Conservation (phyloP, 2,888 invertebrate genomes). For the Cataglyphis rosenhaueri region DNA sequence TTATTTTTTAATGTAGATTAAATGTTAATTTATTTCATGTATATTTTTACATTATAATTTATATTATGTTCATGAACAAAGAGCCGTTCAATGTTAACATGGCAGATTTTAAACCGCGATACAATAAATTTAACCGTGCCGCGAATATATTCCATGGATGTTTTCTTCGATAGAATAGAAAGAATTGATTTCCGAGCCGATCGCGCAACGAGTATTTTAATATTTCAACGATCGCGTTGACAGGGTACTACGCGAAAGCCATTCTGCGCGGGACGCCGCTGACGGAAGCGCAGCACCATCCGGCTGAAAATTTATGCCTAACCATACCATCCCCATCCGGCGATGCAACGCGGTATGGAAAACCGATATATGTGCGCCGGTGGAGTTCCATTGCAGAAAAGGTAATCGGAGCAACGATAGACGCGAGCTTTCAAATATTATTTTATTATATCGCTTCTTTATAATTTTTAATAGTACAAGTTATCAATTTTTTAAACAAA, state of each 20-base stretch:
- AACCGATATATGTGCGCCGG: slow-evolving; percentile 38
- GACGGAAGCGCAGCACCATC: slow-evolving; percentile 49
- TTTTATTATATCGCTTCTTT: too few species aligned
- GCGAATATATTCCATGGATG: slow-evolving; percentile 34
- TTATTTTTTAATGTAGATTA: neutral
- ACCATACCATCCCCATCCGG: slow-evolving; percentile 17
- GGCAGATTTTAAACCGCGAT: slow-evolving; percentile 1
- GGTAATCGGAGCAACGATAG: neutral
- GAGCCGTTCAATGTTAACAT: slow-evolving; percentile 5
- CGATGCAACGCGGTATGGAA: slow-evolving; percentile 8
- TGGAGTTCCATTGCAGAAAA: slow-evolving; percentile 32
- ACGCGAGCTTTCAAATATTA: neutral
- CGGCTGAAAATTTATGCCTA: slow-evolving; percentile 54
- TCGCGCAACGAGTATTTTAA: slow-evolving; percentile 56
- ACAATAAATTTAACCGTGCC: slow-evolving; percentile 26
- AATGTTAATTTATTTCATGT: neutral
- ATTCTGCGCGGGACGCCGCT: slow-evolving; percentile 17
- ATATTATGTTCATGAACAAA: neutral
- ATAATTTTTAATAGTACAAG: slow-evolving; percentile 19
- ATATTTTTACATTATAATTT: neutral
- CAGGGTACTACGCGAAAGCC: slow-evolving; percentile 45
- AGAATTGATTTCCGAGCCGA: slow-evolving; percentile 39
- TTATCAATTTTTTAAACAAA: neutral
- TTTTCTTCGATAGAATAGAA: slow-evolving; percentile 31
- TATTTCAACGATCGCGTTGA: slow-evolving; percentile 50